phyloP scores from a whole-genome alignment of 2,797 vertebrate genomes.

The Lepus oiostolus region DNA sequence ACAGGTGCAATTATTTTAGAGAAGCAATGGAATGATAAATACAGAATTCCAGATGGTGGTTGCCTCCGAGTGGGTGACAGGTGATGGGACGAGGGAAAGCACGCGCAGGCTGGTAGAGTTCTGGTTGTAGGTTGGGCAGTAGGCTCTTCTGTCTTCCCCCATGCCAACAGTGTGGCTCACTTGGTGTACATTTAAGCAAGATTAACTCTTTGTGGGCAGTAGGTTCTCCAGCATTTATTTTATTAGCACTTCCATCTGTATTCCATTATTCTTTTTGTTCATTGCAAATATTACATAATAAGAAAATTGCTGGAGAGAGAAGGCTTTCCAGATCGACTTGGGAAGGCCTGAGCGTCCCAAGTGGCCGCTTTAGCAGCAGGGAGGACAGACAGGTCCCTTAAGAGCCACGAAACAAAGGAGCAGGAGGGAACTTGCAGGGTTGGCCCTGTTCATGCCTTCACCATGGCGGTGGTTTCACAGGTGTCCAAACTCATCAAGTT shows the following conservation, averaged over 20 bases:
- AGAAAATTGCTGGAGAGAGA: background rate
- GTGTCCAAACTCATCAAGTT: background rate
- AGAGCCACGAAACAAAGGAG: background rate
- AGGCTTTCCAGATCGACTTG: background rate
- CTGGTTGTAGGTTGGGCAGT: background rate
- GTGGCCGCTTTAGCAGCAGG: background rate
- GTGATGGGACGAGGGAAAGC: background rate
- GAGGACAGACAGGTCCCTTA: background rate
- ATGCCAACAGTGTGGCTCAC: background rate
- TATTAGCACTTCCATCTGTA: background rate
- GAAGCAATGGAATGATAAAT: background rate
- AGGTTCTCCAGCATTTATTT: slow-evolving; percentile 24
- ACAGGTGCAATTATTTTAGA: background rate
- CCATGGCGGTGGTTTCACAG: background rate
- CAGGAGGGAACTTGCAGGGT: background rate
- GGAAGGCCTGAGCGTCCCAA: too few relatives aligned
- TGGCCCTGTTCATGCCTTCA: background rate
- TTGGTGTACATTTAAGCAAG: background rate
- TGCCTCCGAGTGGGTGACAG: background rate
- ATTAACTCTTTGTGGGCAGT: background rate
- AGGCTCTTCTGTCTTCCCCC: background rate
- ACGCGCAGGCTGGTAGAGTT: background rate
- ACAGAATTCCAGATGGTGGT: background rate
- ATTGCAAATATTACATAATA: slow-evolving; percentile 7
- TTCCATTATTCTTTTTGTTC: background rate